These are phyloP conservation scores for Pilophorus perplexus DNA, from an alignment of 2,888 invertebrate species.

Conservation along the genomic window DNA sequence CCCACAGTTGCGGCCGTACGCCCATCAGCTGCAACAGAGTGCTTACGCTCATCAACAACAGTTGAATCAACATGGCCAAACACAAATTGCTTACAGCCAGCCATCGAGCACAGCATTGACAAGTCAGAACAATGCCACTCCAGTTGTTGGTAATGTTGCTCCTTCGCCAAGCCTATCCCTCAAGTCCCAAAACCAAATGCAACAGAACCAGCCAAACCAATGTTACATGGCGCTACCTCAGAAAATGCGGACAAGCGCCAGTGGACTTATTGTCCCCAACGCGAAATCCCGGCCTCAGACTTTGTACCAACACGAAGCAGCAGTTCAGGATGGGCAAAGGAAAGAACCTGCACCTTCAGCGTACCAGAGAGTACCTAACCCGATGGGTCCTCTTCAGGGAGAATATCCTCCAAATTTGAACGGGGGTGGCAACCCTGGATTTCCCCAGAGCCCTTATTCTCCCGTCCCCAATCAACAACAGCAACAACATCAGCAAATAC, in stretches of 20 bases:
- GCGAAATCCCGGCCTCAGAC: conserved; percentile 46
- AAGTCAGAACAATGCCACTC: conserved; percentile 25
- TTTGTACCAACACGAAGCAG: conserved; percentile 48
- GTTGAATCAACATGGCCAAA: conserved; percentile 21
- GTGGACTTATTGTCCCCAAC: conserved; percentile 23
- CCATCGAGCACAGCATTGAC: conserved; percentile 17
- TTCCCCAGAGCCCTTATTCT: conserved; percentile 26
- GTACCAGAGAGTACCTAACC: conserved; percentile 48
- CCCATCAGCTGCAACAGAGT: conserved; percentile 39
- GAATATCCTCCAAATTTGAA: conserved; percentile 37
- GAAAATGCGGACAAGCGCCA: conserved; percentile 39
- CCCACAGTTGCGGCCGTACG: conserved; percentile 35
- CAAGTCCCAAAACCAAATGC: conserved; percentile 40
- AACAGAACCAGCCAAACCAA: conserved; percentile 25
- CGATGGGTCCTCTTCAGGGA: conserved; percentile 51
- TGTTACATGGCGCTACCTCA: conserved; percentile 45
- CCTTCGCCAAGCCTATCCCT: conserved; percentile 45
- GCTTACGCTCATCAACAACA: conserved; percentile 38
- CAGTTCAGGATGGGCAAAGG: conserved; percentile 45
- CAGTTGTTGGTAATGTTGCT: conserved; percentile 16
- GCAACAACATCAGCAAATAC: conserved; percentile 1
- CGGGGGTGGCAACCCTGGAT: background rate
- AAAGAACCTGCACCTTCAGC: conserved; percentile 41
- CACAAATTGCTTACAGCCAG: conserved; percentile 31
- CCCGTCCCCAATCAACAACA: conserved; percentile 19